Evolutionary conservation across 2,113 vertebrate genomes (phyloP), one percentile per base, ranked within the genome.

Genomic region (Hylia prasina): DNA sequence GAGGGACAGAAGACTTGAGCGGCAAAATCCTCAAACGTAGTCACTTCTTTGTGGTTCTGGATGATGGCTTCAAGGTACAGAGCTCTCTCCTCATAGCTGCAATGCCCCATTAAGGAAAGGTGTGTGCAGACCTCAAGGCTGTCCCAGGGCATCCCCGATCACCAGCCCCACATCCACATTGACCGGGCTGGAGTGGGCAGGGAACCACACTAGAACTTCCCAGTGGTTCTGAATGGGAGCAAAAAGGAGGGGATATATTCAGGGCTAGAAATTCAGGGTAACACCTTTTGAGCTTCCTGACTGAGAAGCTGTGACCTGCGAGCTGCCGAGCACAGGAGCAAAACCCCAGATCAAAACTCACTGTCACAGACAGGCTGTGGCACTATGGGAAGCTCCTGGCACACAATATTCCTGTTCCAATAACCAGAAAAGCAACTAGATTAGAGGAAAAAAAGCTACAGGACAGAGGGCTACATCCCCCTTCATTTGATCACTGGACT

Each of bases 11-110:
- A 99, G 97, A 99, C 98, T 98, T 99, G 99, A 83, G 99, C 98
- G 7, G 99, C 98, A 92, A 99, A 99, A 98, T 99, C 99, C 97
- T 99, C 99, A 84, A 99, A 99, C 33, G 99, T 99, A 99, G 99
- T 99, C 90, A 99, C 98, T 98, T 99, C 99, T 77, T 99, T 98
- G 94, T 99, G 99, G 98, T 99, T 99, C 98, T 99, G 99, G 97
- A 99, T 99, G 97, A 99, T 99, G 97, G 99, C 99, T 98, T 99
- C 99, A 42, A 99, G 98, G 89, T 99, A 99, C 93, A 99, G 98
- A 42, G 99, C 99, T 90, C 99, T 97, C 82, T 99, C 99, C 96
- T 99, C 99, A 2, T 99, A 99, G 98, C 99, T 99, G 97, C 39
- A 40, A 69, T 0, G 9, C 33, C 8, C 22, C 2, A 93, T 99